These are phyloP conservation scores for Scaptomyza montana DNA, from an alignment of 1,140 invertebrate species.

Conservation along the genomic window DNA sequence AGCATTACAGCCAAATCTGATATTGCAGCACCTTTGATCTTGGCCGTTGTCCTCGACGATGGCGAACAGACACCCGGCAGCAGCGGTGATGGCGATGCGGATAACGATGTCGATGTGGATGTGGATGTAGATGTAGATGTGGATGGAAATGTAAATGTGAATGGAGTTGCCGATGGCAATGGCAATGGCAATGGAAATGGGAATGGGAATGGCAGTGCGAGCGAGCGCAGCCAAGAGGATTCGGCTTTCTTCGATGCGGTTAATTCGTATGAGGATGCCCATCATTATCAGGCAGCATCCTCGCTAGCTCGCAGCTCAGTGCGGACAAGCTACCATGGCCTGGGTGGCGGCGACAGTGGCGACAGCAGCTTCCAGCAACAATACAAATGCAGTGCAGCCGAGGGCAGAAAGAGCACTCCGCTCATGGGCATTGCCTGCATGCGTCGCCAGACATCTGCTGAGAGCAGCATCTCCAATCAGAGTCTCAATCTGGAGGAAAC, in stretches of 20 bases:
- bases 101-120: slow-evolving; percentile 31
- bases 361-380: slow-evolving; percentile 81
- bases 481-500: slow-evolving; percentile 76
- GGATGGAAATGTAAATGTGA: slow-evolving; percentile 30
- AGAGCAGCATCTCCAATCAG: slow-evolving; percentile 83
- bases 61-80: slow-evolving; percentile 63
- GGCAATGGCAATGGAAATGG: slow-evolving; percentile 29
- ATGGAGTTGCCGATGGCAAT: slow-evolving; percentile 9
- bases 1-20: slow-evolving; percentile 90
- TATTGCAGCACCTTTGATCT: slow-evolving; percentile 70
- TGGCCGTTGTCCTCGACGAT: slow-evolving; percentile 43
- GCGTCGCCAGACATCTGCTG: slow-evolving; percentile 80
- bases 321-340: slow-evolving; percentile 73
- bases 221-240: slow-evolving; percentile 79
- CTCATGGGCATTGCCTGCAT: slow-evolving; percentile 72
- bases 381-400: slow-evolving; percentile 74
- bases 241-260: slow-evolving; percentile 78
- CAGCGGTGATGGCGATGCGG: slow-evolving; percentile 54
- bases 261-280: slow-evolving; percentile 73
- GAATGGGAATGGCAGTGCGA: slow-evolving; percentile 64
- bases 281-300: slow-evolving; percentile 64
- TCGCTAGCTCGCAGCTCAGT: slow-evolving; percentile 78
- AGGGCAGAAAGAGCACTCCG: slow-evolving; percentile 67
- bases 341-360: slow-evolving; percentile 53
- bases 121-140: slow-evolving; percentile 46